Evolutionary conservation across 2,113 vertebrate species (phyloP).

Genomic region (Riparia riparia): DNA sequence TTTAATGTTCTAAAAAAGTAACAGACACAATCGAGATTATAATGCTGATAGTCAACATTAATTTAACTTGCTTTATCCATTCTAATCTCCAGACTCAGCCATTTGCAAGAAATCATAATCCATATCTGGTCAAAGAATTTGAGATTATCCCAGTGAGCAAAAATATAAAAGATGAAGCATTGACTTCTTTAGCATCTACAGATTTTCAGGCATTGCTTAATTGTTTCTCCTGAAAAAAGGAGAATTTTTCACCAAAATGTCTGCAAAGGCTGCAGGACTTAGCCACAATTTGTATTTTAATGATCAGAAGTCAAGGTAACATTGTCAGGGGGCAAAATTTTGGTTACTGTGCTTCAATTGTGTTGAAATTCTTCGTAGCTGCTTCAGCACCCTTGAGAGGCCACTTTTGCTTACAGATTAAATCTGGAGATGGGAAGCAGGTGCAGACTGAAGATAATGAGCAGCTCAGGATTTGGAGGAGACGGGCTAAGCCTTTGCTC

Average conservation of each 20-base stretch:
- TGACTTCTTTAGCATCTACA: background rate
- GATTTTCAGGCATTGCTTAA: background rate
- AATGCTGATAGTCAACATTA: background rate
- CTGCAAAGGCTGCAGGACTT: background rate
- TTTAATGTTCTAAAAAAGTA: background rate
- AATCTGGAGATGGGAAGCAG: slow-evolving; percentile 42
- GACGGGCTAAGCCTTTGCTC: background rate
- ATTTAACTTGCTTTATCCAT: slow-evolving; percentile 28
- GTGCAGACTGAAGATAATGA: slow-evolving; percentile 42
- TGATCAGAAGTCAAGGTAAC: background rate
- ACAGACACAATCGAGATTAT: background rate
- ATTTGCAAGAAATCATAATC: slow-evolving; percentile 26
- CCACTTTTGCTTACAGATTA: slow-evolving; percentile 14
- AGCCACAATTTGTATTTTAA: background rate
- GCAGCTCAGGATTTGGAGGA: background rate
- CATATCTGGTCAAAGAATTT: background rate
- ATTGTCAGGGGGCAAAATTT: background rate
- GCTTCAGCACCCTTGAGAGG: background rate
- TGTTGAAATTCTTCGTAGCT: background rate
- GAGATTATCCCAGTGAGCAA: background rate
- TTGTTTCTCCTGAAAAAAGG: background rate
- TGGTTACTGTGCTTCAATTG: background rate
- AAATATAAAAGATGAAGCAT: background rate
- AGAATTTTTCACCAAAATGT: background rate
- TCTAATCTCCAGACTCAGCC: background rate